Evolutionary conservation across 2,888 invertebrate genomes (phyloP), one percentile per base, ranked within the genome.

Genomic region (Camptogramma bilineatum): DNA sequence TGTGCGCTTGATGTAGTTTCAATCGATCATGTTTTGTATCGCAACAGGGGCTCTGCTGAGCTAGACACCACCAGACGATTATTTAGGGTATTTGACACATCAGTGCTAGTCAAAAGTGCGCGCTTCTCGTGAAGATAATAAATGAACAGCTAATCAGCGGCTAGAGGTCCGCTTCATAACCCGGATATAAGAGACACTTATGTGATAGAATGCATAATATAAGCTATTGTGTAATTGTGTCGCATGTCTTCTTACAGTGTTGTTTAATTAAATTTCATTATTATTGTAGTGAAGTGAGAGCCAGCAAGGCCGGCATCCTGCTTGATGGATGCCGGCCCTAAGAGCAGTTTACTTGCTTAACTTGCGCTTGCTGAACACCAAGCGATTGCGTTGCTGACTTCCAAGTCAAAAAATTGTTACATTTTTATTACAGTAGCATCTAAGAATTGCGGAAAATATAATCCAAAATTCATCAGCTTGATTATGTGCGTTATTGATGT

Each of bases 31-130:
- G 24, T 59, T 48, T 10, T 46, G 4, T 16, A 34, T 52, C n/a
- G 44, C 47, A 4, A 16, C 28, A 18, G 19, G 17, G 17, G 48
- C 47, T 28, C 9, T 18, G 19, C 2, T 19, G 56, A 28, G 44
- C 34, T 31, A 52, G 39, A 44, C 16, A 42, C n/a, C 62, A 53
- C 57, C 61, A 58, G 65, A 59, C 58, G 50, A 57, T 61, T 58
- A 52, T 66, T 62, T 62, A 58, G 66, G 66, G 66, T 66, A 66
- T 66, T 66, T 66, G 66, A 62, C 61, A 64, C 58, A 8, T 42
- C 51, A 58, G 66, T 66, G 66, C 51, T 66, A 62, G 47, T 59
- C 54, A 47, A 62, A 58, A 57, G 66, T 66, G 65, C 53, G 52
- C 42, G 50, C 44, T 39, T 52, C 7, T 52, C 52, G 60, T 60